Evolutionary conservation across 1,140 invertebrate genomes (phyloP).

Genomic region (Limonius californicus): DNA sequence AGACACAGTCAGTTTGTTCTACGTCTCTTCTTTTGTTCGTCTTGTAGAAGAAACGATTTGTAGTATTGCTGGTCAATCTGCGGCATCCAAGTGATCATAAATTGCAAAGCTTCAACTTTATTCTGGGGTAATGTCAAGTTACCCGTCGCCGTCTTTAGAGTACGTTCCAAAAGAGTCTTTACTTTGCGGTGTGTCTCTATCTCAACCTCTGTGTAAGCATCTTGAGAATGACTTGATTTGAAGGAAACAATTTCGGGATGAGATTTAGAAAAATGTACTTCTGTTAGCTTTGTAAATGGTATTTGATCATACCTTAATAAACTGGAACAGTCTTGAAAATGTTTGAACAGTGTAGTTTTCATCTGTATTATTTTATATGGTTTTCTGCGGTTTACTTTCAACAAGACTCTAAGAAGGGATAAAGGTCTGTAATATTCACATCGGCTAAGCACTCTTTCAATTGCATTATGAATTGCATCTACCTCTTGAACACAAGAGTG

Average conservation of each 20-base stretch:
- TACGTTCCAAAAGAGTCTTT: not conserved
- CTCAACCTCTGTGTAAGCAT: not conserved
- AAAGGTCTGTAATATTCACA: not conserved
- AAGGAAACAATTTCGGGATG: not conserved
- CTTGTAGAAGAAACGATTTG: not conserved
- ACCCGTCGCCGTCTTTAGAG: not conserved
- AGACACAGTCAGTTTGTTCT: too few species aligned
- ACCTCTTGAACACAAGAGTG: not conserved
- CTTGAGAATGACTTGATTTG: not conserved
- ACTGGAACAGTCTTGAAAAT: not conserved
- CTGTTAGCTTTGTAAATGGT: not conserved
- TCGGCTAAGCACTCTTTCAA: not conserved
- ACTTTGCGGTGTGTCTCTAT: not conserved
- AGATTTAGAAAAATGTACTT: not conserved
- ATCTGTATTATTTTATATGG: too few species aligned
- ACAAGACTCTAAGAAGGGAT: too few species aligned
- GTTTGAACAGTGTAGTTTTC: not conserved
- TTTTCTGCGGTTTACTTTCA: not conserved
- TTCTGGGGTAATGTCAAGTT: not conserved
- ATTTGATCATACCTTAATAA: not conserved
- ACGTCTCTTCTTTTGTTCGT: not conserved
- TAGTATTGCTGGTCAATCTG: not conserved
- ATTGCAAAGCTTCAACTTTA: not conserved
- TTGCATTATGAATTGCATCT: not conserved
- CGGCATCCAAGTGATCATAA: not conserved